Evolutionary conservation across 2,888 invertebrate genomes (phyloP).

Genomic region (Proisotoma minuta): DNA sequence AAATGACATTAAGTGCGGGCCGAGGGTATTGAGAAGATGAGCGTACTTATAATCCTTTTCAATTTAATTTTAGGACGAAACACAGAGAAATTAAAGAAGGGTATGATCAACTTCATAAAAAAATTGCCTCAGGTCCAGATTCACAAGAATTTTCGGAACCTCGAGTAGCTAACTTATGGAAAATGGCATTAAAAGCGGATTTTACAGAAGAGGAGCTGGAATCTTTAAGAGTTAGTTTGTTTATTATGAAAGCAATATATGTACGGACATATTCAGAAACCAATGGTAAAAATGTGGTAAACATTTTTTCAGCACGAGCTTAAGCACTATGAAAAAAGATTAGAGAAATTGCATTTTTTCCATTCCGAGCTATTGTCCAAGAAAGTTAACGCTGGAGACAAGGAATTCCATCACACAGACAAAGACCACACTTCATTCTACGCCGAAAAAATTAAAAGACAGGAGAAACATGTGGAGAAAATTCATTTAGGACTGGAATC

Average conservation of each 20-base stretch:
- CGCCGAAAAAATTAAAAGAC: constrained; percentile 76
- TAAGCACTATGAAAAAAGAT: constrained; percentile 77
- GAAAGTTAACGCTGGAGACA: constrained; percentile 24
- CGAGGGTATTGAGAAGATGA: too few relatives aligned
- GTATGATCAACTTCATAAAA: constrained; percentile 68
- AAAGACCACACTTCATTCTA: constrained; percentile 53
- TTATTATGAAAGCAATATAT: constrained; percentile 11
- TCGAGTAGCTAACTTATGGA: constrained; percentile 76
- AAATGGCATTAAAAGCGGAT: constrained; percentile 69
- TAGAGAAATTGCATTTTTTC: constrained; percentile 75
- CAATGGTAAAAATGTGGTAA: background rate
- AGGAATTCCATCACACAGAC: constrained; percentile 45
- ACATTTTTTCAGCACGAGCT: constrained; percentile 64
- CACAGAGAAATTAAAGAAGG: constrained; percentile 71
- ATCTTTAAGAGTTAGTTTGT: constrained; percentile 65
- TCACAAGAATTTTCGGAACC: constrained; percentile 85
- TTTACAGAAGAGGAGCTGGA: constrained; percentile 76
- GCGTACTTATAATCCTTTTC: too few relatives aligned
- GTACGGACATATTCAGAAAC: too few relatives aligned
- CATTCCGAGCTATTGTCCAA: constrained; percentile 65
- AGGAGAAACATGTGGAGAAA: constrained; percentile 77
- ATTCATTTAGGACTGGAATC: constrained; percentile 72
- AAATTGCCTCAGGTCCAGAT: constrained; percentile 71
- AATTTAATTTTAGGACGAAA: constrained; percentile 65
- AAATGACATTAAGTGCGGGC: constrained; percentile 34